A percentile compares a stretch with the other conserved stretches of the same genome.
These are phyloP conservation scores for Hoplostethus mediterraneus DNA, from an alignment of 2,797 vertebrate species.

Conservation along the genomic window DNA sequence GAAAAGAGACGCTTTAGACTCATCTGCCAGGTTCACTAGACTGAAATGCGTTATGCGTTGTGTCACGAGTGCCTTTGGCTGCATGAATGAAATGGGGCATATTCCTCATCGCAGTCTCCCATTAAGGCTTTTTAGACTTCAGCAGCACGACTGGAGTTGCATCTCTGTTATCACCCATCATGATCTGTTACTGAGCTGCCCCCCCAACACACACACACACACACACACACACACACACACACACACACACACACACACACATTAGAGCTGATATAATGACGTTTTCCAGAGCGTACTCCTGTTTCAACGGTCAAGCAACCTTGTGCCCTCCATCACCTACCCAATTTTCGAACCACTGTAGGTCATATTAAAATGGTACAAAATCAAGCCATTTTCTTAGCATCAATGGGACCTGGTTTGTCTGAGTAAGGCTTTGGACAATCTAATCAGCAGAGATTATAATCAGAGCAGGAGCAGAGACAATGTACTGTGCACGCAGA, in stretches of 20 bases:
- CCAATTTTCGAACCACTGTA: neutral
- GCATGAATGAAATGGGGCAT: constrained; percentile 5
- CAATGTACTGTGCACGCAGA: constrained; percentile 21
- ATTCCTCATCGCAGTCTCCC: neutral
- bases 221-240: neutral
- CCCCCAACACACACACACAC: neutral
- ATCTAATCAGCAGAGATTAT: constrained; percentile 68
- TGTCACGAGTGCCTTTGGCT: constrained; percentile 5
- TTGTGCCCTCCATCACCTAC: too few species aligned
- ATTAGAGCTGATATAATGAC: constrained; percentile 36
- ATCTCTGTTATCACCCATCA: constrained; percentile 4
- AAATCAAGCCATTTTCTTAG: constrained; percentile 52
- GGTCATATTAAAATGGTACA: constrained; percentile 32
- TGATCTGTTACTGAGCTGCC: neutral
- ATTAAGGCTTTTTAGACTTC: neutral
- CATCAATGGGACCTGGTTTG: constrained; percentile 44
- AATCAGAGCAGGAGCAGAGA: constrained; percentile 46
- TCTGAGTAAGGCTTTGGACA: constrained; percentile 45
- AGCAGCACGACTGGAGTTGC: neutral
- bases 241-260: constrained; percentile 12
- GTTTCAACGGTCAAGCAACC: constrained; percentile 1
- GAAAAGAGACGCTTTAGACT: constrained; percentile 21
- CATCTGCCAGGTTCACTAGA: constrained; percentile 42
- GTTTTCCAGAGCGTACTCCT: constrained; percentile 39
- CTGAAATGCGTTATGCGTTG: constrained; percentile 11